A percentile compares a stretch with the other conserved stretches of the same genome.
These are phyloP conservation scores for Peromyscus maniculatus DNA, from an alignment of 2,113 vertebrate species.

Conservation along the genomic window DNA sequence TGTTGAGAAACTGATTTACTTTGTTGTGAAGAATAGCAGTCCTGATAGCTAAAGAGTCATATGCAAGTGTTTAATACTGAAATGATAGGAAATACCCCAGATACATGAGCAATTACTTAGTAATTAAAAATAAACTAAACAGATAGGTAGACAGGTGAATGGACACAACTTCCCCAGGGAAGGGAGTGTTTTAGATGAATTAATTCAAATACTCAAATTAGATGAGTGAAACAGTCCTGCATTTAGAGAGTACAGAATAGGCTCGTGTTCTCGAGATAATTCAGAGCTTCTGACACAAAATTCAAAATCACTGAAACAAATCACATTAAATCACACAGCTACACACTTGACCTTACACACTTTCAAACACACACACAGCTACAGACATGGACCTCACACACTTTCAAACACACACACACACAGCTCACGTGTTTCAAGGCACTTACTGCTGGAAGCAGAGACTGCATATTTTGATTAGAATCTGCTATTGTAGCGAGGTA, in stretches of 20 bases:
- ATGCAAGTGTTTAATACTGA: background rate
- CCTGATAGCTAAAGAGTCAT: background rate
- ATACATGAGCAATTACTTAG: background rate
- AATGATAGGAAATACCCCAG: conserved; percentile 39
- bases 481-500: conserved; percentile 99
- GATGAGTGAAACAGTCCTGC: background rate
- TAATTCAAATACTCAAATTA: conserved; percentile 35
- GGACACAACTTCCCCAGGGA: background rate
- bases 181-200: background rate
- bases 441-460: conserved; percentile 99
- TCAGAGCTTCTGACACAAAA: conserved; percentile 18
- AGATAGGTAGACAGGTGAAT: background rate
- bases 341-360: conserved; percentile 21
- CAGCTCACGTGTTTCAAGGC: conserved; percentile 59
- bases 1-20: conserved; percentile 1
- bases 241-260: background rate
- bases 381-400: background rate
- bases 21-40: background rate
- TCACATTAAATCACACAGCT: background rate
- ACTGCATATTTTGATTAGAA: conserved; percentile 99
- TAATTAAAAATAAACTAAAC: conserved; percentile 49
- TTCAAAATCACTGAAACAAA: conserved; percentile 35
- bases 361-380: conserved; percentile 1
- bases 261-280: background rate
- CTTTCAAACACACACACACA: background rate